Base-by-base conservation (phyloP, 2,888 invertebrate species). In the Neoitamus cyanurus region DNA sequence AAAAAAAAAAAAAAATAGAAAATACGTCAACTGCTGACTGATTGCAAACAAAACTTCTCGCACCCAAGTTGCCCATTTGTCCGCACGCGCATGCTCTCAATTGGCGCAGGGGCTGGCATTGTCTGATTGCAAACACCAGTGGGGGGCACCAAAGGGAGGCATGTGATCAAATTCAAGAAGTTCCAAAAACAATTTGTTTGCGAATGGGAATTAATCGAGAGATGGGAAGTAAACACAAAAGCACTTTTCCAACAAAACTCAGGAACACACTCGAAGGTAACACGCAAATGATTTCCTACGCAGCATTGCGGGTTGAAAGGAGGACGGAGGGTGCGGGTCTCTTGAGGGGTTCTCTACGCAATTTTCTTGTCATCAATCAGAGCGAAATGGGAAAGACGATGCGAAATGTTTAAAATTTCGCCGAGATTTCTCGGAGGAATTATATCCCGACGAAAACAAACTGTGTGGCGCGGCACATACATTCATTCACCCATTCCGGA, bases 331-430 rank as follows among this genome's bases (percentile, higher is more conserved):
- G 15, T 13, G 42, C 1, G 20, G 25, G 58, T 58, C 58, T 58
- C 58, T 58, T 2, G 58, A 58, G 58, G 9, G 58, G 9, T 58
- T 58, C 25, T 58, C 20, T 58, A 58, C 58, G 58, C 58, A 58
- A 58, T 58, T 58, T 58, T 58, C 58, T 58, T 58, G 58, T 75
- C 75, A 75, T 75, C 75, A 75, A 37, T 73, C 75, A 75, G 75
- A 75, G 20, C 75, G 42, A 28, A 75, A 75, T 75, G 75, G 75
- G 28, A 42, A 75, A 75, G 58, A 58, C 58, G 58, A 58, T 58
- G 58, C 25, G 58, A 58, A 58, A 58, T 58, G 42, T 75, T 75
- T 75, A 42, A 75, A 75, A 75, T 75, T 75, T 75, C 42, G 28
- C 37, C 9, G 20, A 75, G 75, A 75, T 75, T 75, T 42, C 37